These are phyloP conservation scores for Gymnarchus niloticus DNA, from an alignment of 2,113 vertebrate species.

Conservation along the genomic window DNA sequence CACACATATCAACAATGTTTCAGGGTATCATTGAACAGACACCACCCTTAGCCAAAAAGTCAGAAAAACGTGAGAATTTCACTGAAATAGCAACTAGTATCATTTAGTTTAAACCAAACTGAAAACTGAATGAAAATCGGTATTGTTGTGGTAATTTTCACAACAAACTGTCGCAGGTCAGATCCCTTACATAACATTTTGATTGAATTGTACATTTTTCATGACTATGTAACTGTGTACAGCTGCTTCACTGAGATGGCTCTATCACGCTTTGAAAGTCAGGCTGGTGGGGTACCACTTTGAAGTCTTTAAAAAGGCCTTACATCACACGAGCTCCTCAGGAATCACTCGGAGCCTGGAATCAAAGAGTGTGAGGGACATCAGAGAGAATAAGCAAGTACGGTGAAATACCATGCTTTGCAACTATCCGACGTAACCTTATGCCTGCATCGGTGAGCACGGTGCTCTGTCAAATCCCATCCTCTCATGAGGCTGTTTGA, in stretches of 20 bases:
- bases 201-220: neutral
- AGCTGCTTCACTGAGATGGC: neutral
- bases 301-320: neutral
- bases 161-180: neutral
- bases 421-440: neutral
- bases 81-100: neutral
- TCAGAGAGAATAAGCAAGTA: slow-evolving; percentile 8
- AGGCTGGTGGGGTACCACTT: neutral
- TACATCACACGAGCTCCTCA: neutral
- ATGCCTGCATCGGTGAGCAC: neutral
- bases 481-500: slow-evolving; percentile 33
- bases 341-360: neutral
- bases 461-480: slow-evolving; percentile 24
- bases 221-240: no score
- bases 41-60: neutral
- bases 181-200: neutral
- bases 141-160: neutral
- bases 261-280: neutral
- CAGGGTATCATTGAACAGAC: neutral
- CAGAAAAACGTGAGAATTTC: neutral
- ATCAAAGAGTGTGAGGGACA: neutral
- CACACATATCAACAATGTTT: neutral
- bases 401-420: neutral
- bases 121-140: neutral
- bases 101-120: neutral